A percentile compares a stretch with the other conserved stretches of the same genome.
Conservation (phyloP, 2,113 vertebrate genomes). For the Enhydra lutris region DNA sequence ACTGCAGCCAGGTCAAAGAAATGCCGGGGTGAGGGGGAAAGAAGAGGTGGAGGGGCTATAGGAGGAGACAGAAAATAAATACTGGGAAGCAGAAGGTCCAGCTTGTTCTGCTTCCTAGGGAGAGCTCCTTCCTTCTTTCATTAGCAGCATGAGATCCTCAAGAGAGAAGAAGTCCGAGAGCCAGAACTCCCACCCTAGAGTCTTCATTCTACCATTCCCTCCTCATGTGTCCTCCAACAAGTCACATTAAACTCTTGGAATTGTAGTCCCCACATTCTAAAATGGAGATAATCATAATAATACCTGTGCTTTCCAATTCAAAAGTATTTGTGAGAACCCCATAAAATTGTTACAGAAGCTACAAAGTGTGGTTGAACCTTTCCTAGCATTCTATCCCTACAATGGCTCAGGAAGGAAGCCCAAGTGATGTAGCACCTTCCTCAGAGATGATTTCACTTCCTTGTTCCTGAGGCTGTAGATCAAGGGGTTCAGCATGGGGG, state of each 20-base stretch:
- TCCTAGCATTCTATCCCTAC: neutral
- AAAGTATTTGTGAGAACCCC: neutral
- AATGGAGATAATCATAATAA: neutral
- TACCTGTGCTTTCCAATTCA: neutral
- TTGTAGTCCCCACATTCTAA: neutral
- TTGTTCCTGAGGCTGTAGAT: conserved; percentile 72
- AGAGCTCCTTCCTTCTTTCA: fast-evolving
- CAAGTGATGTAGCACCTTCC: neutral
- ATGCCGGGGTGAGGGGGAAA: neutral
- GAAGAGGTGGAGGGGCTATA: neutral
- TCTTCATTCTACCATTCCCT: neutral
- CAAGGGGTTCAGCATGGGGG: conserved; percentile 70
- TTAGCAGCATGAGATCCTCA: neutral
- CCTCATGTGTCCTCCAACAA: neutral
- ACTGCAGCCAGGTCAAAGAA: neutral
- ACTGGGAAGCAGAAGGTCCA: neutral
- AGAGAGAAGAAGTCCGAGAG: neutral
- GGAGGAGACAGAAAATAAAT: neutral
- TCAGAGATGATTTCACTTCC: conserved; percentile 67
- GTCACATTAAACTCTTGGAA: neutral
- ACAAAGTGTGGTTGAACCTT: fast-evolving
- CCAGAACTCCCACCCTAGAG: neutral
- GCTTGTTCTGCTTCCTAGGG: neutral
- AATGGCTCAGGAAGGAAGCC: neutral
- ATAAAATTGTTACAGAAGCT: neutral